Evolutionary conservation across 2,113 vertebrate genomes (phyloP).

Genomic region (Siniperca chuatsi): DNA sequence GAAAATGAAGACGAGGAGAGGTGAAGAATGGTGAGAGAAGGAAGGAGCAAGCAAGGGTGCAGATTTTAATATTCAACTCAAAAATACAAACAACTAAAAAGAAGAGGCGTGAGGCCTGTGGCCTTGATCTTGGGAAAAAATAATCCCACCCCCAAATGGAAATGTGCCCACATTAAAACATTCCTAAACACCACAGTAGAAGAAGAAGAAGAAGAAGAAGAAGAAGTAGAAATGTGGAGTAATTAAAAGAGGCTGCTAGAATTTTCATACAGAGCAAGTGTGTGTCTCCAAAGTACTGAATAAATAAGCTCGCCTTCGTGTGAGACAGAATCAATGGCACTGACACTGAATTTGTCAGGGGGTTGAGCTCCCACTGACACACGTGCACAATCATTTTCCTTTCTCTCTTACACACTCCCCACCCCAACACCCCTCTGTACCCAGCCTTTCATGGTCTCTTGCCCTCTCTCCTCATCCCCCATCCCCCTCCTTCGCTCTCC

Average conservation of each 20-base stretch:
- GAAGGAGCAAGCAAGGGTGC: background rate
- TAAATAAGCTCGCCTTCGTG: slow-evolving; percentile 56
- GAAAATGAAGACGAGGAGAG: background rate
- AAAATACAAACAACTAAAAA: slow-evolving; percentile 29
- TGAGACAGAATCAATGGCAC: slow-evolving; percentile 65
- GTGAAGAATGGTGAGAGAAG: background rate
- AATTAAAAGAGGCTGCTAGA: slow-evolving; percentile 2
- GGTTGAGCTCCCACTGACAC: slow-evolving; percentile 56
- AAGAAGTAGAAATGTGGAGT: slow-evolving; percentile 27
- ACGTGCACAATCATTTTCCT: slow-evolving; percentile 48
- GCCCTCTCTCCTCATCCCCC: slow-evolving; percentile 35
- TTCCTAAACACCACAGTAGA: background rate
- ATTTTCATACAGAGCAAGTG: slow-evolving; percentile 27
- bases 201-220: slow-evolving; percentile 2
- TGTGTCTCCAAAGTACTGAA: slow-evolving; percentile 58
- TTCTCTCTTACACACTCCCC: slow-evolving; percentile 38
- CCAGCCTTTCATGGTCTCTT: slow-evolving; percentile 54
- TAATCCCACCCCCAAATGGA: slow-evolving; percentile 35
- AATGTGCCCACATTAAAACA: slow-evolving; percentile 49
- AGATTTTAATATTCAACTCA: slow-evolving; percentile 52
- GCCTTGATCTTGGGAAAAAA: slow-evolving; percentile 51
- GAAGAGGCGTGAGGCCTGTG: slow-evolving; percentile 10
- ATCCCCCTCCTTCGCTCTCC: slow-evolving; percentile 37
- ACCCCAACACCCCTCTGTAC: slow-evolving; percentile 28
- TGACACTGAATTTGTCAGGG: slow-evolving; percentile 54